phyloP scores from a whole-genome alignment of 2,113 vertebrate genomes.

The Chascanopsetta lugubris region DNA sequence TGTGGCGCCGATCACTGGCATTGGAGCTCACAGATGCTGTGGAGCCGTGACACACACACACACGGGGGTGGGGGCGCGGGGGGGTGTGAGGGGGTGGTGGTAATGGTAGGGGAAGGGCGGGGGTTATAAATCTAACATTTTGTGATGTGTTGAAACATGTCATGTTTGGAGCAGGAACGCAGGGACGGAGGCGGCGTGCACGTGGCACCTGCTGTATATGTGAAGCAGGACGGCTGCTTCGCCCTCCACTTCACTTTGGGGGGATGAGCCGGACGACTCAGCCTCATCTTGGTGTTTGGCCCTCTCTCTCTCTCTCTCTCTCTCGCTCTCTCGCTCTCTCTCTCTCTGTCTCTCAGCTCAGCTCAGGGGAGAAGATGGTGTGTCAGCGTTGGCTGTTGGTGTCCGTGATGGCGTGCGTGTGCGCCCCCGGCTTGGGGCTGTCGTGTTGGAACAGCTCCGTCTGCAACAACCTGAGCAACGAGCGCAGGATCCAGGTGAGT shows the following conservation, averaged over 20 bases:
- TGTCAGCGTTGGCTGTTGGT: constrained; percentile 65
- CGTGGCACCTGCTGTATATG: not conserved
- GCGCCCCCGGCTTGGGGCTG: constrained; percentile 57
- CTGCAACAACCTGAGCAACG: constrained; percentile 79
- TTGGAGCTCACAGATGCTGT: constrained; percentile 6
- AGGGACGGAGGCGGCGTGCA: not conserved
- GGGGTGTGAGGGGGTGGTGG: no score
- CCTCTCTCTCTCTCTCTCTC: no score
- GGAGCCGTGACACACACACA: constrained; percentile 19
- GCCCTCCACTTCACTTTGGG: no score
- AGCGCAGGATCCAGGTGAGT: constrained; percentile 81
- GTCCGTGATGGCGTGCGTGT: constrained; percentile 71
- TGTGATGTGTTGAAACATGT: not conserved
- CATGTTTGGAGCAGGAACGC: not conserved
- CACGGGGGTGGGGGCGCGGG: no score
- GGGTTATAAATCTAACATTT: constrained; percentile 8
- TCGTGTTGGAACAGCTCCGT: constrained; percentile 77
- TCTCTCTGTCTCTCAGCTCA: constrained; percentile 12
- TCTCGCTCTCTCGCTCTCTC: no score
- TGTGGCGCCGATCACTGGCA: not conserved
- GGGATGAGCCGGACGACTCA: no score
- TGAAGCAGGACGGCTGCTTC: not conserved
- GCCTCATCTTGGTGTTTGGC: no score
- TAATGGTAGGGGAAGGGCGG: no score
- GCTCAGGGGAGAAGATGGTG: constrained; percentile 77